These are phyloP conservation scores for Lottia scabra DNA, from an alignment of 2,888 invertebrate genomes.

Conservation along the genomic window DNA sequence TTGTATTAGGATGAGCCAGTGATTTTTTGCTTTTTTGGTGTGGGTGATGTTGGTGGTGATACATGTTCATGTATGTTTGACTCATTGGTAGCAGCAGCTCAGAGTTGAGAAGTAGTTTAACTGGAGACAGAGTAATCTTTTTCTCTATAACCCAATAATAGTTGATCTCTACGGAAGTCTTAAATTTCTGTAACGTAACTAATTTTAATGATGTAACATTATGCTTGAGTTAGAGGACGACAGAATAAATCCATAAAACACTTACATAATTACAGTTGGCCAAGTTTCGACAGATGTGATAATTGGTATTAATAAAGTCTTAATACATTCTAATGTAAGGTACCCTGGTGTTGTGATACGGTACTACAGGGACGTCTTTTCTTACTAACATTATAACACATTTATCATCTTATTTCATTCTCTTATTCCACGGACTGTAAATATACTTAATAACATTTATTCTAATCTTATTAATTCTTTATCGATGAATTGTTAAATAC, in stretches of 20 bases:
- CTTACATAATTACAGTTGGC: neutral
- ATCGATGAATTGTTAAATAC: neutral
- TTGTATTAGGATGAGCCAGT: too few species aligned
- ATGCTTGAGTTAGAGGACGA: too few species aligned
- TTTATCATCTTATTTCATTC: neutral
- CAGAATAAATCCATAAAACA: neutral
- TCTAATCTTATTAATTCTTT: neutral
- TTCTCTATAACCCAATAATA: neutral
- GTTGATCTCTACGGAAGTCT: too few species aligned
- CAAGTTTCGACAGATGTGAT: slow-evolving; percentile 1
- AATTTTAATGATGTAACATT: too few species aligned
- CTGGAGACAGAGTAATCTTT: neutral
- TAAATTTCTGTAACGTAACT: too few species aligned
- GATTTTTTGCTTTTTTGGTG: too few species aligned
- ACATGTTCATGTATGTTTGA: neutral
- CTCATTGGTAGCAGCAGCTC: neutral
- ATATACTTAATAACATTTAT: neutral
- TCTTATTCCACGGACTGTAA: neutral
- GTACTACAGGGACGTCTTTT: neutral
- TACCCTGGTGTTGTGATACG: neutral
- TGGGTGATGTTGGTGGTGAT: too few species aligned
- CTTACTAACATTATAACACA: neutral
- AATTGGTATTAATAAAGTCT: neutral
- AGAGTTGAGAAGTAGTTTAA: neutral
- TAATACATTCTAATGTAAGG: neutral